phyloP scores from a whole-genome alignment of 2,888 invertebrate genomes.

The Hirtodrosophila trivittata region DNA sequence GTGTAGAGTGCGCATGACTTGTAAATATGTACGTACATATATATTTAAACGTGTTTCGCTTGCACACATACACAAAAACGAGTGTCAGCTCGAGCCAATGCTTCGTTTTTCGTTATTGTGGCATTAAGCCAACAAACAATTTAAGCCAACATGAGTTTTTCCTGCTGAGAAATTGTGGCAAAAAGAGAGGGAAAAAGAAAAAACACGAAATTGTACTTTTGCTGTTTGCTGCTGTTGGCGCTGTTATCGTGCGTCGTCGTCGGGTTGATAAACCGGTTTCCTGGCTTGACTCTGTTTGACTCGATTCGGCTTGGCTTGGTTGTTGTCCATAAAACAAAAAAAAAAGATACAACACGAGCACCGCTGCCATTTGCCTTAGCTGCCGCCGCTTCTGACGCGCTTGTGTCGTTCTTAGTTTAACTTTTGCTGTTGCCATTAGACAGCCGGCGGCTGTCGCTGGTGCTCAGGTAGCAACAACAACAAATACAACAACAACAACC shows the following conservation, averaged over 20 bases:
- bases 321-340: slow-evolving; percentile 1
- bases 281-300: slow-evolving; percentile 30
- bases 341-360: slow-evolving; percentile 37
- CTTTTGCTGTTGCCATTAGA: slow-evolving; percentile 46
- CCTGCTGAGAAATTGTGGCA: slow-evolving; percentile 72
- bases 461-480: slow-evolving; percentile 60
- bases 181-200: slow-evolving; percentile 42
- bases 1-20: slow-evolving; percentile 66
- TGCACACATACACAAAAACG: slow-evolving; percentile 22
- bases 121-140: slow-evolving; percentile 78
- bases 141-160: slow-evolving; percentile 75
- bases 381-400: neutral
- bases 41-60: slow-evolving; percentile 60
- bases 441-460: slow-evolving; percentile 48
- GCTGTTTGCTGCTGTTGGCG: slow-evolving; percentile 35
- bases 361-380: slow-evolving; percentile 37
- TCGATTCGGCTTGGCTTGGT: slow-evolving; percentile 30
- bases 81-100: slow-evolving; percentile 58
- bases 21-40: slow-evolving; percentile 42
- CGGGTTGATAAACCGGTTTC: slow-evolving; percentile 76
- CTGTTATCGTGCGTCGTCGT: slow-evolving; percentile 68
- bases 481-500: slow-evolving; percentile 17
- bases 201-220: slow-evolving; percentile 51
- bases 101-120: slow-evolving; percentile 67
- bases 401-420: slow-evolving; percentile 41